Conservation (phyloP, 2,113 vertebrate genomes). For the Acanthisitta chloris region DNA sequence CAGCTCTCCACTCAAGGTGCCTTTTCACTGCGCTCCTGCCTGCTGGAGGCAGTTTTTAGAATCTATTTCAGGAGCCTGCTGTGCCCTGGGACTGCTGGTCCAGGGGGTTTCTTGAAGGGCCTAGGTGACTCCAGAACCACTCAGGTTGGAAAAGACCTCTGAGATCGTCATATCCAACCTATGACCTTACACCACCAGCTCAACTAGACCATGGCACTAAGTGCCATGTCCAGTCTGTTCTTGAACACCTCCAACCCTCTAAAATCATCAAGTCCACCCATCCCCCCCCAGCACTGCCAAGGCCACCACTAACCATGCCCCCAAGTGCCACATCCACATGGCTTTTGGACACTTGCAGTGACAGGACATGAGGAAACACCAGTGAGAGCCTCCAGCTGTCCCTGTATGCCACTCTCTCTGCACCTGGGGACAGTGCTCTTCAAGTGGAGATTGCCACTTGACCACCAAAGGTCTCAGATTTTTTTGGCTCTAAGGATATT, state of each 20-base stretch:
- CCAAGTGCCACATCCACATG: background rate
- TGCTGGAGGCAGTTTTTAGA: constrained; percentile 8
- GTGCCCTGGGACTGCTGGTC: background rate
- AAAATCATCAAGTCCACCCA: background rate
- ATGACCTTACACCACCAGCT: too few species aligned
- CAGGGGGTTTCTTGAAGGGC: background rate
- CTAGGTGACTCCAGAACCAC: background rate
- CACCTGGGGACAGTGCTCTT: background rate
- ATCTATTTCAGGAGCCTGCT: constrained; percentile 16
- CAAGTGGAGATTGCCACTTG: background rate
- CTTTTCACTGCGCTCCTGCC: background rate
- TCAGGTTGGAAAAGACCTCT: background rate
- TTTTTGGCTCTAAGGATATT: background rate
- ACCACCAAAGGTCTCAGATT: background rate
- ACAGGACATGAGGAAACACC: background rate
- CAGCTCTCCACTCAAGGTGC: constrained; percentile 46
- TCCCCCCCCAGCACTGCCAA: background rate
- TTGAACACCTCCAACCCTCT: too few species aligned
- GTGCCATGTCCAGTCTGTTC: too few species aligned
- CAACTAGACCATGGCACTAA: too few species aligned
- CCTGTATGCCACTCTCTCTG: fast-evolving
- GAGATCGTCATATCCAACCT: background rate
- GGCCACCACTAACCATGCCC: background rate
- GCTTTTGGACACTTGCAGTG: background rate
- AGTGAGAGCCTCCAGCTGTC: background rate